Evolutionary conservation across 2,797 vertebrate genomes (phyloP).

Genomic region (Coracias cyanogaster): DNA sequence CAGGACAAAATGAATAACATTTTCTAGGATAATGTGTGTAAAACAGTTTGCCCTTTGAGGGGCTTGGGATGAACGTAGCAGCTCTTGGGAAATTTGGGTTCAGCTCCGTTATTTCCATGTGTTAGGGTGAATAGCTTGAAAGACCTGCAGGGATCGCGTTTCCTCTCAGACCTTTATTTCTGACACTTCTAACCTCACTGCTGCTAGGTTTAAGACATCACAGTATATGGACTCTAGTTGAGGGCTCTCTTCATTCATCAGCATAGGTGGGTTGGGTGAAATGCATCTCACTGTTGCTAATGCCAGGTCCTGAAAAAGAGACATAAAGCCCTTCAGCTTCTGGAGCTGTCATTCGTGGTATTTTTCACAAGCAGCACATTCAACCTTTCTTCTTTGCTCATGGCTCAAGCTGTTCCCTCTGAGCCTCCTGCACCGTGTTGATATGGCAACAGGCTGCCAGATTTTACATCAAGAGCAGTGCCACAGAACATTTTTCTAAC

Average conservation of each 20-base stretch:
- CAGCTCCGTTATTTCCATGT: rapidly evolving
- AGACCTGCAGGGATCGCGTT: not conserved
- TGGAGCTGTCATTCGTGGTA: not conserved
- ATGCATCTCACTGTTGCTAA: not conserved
- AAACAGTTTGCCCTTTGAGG: not conserved
- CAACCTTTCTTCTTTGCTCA: not conserved
- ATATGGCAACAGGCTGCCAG: conserved; percentile 22
- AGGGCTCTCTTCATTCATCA: not conserved
- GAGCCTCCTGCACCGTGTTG: not conserved
- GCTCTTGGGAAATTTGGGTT: not conserved
- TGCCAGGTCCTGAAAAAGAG: not conserved
- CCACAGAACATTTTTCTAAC: not conserved
- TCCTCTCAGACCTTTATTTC: not conserved
- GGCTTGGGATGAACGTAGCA: not conserved
- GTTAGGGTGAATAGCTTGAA: not conserved
- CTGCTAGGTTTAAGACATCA: not conserved
- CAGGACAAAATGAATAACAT: not conserved
- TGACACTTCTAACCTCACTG: not conserved
- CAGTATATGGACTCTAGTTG: not conserved
- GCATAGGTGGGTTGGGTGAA: not conserved
- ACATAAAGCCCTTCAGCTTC: not conserved
- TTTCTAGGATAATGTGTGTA: not conserved
- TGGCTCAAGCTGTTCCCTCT: not conserved
- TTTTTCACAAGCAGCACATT: not conserved
- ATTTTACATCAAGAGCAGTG: not conserved